Conservation (phyloP, 2,797 vertebrate genomes). For the Orientallactaga sibirica region DNA sequence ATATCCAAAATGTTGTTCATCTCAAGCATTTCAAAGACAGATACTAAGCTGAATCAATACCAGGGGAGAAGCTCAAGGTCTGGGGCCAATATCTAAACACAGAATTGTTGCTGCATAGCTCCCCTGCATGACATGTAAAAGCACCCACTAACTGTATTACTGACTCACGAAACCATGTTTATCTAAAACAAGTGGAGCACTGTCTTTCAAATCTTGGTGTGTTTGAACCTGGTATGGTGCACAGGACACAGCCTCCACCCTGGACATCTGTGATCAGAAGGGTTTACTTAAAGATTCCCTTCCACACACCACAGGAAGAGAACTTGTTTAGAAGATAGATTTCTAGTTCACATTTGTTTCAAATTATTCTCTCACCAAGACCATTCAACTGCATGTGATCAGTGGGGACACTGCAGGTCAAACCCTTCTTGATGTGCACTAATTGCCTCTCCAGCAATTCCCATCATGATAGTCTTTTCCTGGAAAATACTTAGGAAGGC, state of each 20-base stretch:
- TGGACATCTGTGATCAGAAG: not conserved
- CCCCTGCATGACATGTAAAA: not conserved
- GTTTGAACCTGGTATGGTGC: too few species aligned
- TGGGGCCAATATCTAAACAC: not conserved
- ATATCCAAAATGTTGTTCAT: not conserved
- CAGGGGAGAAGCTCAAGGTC: not conserved
- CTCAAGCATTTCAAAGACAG: not conserved
- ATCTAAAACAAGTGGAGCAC: not conserved
- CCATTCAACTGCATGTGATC: not conserved
- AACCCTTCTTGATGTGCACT: not conserved
- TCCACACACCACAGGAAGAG: not conserved
- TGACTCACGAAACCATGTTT: not conserved
- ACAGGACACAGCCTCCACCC: too few species aligned
- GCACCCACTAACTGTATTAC: not conserved
- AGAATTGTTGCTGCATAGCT: not conserved
- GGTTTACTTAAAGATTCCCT: not conserved
- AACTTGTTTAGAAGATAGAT: not conserved
- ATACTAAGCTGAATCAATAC: not conserved
- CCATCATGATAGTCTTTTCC: not conserved
- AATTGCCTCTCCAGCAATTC: not conserved
- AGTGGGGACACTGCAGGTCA: not conserved
- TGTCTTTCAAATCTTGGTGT: not conserved
- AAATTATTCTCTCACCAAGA: slow-evolving; percentile 39
- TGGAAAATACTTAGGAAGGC: slow-evolving; percentile 67
- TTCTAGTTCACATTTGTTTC: slow-evolving; percentile 56